Evolutionary conservation across 2,888 invertebrate genomes (phyloP), one percentile per base, ranked within the genome.

Genomic region (Eucriotettix oculatus): DNA sequence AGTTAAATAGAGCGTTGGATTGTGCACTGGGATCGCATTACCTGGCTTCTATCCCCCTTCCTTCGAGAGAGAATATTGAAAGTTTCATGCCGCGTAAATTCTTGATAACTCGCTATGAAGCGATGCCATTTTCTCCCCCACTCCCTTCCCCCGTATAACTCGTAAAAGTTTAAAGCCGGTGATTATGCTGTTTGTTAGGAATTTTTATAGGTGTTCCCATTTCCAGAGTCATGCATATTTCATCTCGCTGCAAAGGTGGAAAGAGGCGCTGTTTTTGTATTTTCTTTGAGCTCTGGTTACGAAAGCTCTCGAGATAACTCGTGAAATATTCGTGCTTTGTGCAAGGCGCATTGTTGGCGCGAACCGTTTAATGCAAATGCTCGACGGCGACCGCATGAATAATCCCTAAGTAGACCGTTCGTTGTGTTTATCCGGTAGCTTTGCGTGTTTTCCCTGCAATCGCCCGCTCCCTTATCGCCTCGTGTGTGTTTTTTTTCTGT

Each of bases 131-230:
- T 55, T 10, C 58, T 43, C 40, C 52, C 57, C 55, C 44, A 10
- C 42, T 43, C 56, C 48, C 60, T 57, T 29, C 55, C 44, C 55
- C 29, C 42, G 42, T 57, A 57, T 57, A 52, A 53, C 57, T 52
- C 60, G 60, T 62, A 60, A 57, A 62, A 60, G 42, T 60, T 62
- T 60, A 59, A 62, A 58, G 54, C 62, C 43, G 52, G 60, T 58
- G 60, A 60, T 60, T 62, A 58, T 60, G 62, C 60, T 58, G 62
- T 60, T 62, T 60, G 62, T 58, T 53, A 55, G 60, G 55, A 53
- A 62, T 56, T 60, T 58, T 62, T 60, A 58, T 56, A 53, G 58
- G 48, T 59, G 61, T 58, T 55, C 56, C 56, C 61, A 56, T 54
- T 56, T 58, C 55, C 52, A 53, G 43, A 59, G 43, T 60, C 57